A percentile compares a stretch with the other conserved stretches of the same genome.
phyloP scores from a whole-genome alignment of 2,888 invertebrate genomes.

The Cabera pusaria region DNA sequence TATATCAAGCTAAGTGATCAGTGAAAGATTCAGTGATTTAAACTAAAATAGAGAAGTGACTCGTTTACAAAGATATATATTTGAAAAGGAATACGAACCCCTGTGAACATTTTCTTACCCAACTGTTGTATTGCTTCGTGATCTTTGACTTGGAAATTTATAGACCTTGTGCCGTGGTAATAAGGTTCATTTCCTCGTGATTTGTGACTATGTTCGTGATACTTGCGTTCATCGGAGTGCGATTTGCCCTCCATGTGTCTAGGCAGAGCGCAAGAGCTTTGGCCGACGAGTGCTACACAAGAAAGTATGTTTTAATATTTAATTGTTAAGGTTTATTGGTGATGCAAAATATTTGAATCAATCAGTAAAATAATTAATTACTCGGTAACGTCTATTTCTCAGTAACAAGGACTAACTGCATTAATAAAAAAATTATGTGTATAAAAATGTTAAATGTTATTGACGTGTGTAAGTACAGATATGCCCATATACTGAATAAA shows the following conservation, averaged over 20 bases:
- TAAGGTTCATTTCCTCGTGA: constrained; percentile 38
- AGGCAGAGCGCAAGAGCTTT: constrained; percentile 71
- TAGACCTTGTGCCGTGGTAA: constrained; percentile 17
- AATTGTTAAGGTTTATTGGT: constrained; percentile 5
- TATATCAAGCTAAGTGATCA: too few relatives aligned
- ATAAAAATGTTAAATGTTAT: too few relatives aligned
- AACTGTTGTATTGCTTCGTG: constrained; percentile 6
- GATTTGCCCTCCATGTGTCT: constrained; percentile 75
- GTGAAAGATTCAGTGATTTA: too few relatives aligned
- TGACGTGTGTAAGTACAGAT: too few relatives aligned
- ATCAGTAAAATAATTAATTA: too few relatives aligned
- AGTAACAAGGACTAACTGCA: constrained; percentile 23
- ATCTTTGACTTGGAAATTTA: constrained; percentile 17
- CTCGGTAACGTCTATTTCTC: too few relatives aligned
- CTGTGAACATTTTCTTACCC: constrained; percentile 7
- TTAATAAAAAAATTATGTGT: too few relatives aligned
- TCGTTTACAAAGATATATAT: too few relatives aligned
- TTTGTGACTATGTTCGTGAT: constrained; percentile 71
- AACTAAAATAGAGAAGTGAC: constrained; percentile 5
- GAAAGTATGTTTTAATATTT: constrained; percentile 60
- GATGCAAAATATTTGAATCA: too few relatives aligned
- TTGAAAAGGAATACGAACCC: too few relatives aligned
- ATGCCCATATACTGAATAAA: too few relatives aligned
- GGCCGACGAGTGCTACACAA: constrained; percentile 77
- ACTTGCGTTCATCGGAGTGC: constrained; percentile 72